These are phyloP conservation scores for Spizella passerina DNA, from an alignment of 2,797 vertebrate genomes.

Conservation along the genomic window DNA sequence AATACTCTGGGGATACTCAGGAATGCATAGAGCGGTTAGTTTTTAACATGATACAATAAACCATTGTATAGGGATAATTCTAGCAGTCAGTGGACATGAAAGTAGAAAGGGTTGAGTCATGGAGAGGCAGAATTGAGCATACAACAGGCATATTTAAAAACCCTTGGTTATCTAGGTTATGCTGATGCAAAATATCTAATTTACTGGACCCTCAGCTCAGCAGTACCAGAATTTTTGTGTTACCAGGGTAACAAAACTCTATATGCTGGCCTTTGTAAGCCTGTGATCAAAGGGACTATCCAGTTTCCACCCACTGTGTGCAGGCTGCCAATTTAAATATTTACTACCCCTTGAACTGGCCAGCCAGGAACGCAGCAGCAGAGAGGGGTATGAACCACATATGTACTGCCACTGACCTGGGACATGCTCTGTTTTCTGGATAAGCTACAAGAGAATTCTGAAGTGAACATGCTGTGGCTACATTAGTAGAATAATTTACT, in stretches of 20 bases:
- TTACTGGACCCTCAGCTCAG: background rate
- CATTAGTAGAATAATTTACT: background rate
- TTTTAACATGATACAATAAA: background rate
- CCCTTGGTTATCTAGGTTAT: background rate
- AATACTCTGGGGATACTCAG: background rate
- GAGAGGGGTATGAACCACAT: background rate
- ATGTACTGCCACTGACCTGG: background rate
- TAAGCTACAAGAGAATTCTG: background rate
- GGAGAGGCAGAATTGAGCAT: background rate
- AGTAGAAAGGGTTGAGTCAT: background rate
- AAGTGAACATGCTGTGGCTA: background rate
- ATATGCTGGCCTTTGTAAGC: background rate
- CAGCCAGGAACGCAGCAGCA: background rate
- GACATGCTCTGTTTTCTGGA: background rate
- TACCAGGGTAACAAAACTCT: background rate
- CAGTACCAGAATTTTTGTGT: background rate
- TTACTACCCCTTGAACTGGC: constrained; percentile 39
- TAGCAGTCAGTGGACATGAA: background rate
- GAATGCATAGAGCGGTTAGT: constrained; percentile 4
- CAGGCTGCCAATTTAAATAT: constrained; percentile 61
- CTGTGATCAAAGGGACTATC: constrained; percentile 1
- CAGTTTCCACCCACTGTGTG: constrained; percentile 16
- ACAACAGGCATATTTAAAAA: background rate
- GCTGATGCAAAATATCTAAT: background rate
- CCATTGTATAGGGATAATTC: background rate